Evolutionary conservation across 2,113 vertebrate species (phyloP).

Genomic region (Arothron firmamentum): DNA sequence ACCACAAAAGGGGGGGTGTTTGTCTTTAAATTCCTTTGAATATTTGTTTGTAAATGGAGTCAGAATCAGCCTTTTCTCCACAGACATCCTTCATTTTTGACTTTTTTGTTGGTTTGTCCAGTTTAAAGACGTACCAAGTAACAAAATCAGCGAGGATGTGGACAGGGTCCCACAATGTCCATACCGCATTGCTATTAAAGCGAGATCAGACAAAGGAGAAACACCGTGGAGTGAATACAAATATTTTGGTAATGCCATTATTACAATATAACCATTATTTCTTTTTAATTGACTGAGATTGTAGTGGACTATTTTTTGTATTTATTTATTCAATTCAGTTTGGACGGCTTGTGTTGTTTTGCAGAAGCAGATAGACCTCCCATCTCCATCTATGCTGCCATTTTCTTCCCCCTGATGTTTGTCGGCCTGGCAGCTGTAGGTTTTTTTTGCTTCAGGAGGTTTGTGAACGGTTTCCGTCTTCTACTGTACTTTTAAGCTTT

Average conservation of each 20-base stretch:
- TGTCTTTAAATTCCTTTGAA: background rate
- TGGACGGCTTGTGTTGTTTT: background rate
- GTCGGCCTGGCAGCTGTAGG: background rate
- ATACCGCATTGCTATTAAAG: constrained; percentile 5
- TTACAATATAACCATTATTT: background rate
- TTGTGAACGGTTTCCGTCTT: background rate
- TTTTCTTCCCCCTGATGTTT: constrained; percentile 28
- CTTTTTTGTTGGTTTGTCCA: background rate
- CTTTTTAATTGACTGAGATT: background rate
- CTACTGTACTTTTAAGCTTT: background rate
- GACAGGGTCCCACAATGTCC: fast-evolving
- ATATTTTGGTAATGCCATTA: constrained; percentile 32
- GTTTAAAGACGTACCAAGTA: background rate
- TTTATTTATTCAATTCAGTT: background rate
- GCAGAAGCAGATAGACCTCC: background rate
- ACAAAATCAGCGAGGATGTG: background rate
- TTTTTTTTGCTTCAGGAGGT: constrained; percentile 38
- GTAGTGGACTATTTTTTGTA: background rate
- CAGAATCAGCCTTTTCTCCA: background rate
- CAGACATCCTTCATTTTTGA: background rate
- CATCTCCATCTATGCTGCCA: fast-evolving
- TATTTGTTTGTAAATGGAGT: background rate
- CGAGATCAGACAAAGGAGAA: fast-evolving
- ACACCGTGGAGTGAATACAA: fast-evolving
- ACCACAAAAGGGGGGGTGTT: background rate